These are phyloP conservation scores for Nothocercus julius DNA, from an alignment of 2,113 vertebrate species.

Conservation along the genomic window DNA sequence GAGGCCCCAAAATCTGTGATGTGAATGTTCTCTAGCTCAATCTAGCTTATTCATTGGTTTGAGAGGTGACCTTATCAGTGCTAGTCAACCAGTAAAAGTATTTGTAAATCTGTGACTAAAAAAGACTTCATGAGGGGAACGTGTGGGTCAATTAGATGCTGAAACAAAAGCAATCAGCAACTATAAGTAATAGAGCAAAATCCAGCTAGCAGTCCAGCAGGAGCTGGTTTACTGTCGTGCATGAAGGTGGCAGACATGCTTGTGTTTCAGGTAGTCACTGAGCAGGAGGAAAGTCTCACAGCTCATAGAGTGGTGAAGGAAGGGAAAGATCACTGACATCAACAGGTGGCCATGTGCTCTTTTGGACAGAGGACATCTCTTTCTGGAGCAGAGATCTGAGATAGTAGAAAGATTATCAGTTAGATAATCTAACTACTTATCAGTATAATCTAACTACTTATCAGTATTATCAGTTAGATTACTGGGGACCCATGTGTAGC, in stretches of 20 bases:
- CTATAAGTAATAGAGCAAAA: not conserved
- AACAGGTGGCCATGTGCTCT: not conserved
- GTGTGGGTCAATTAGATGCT: not conserved
- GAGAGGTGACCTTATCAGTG: not conserved
- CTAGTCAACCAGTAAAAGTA: not conserved
- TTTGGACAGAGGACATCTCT: not conserved
- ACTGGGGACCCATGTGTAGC: not conserved
- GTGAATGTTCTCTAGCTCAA: not conserved
- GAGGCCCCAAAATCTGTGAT: not conserved
- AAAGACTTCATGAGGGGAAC: not conserved
- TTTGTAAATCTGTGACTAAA: not conserved
- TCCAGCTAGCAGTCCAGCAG: not conserved
- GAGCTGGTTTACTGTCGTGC: not conserved
- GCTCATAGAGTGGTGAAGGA: not conserved
- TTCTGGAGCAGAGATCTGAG: not conserved
- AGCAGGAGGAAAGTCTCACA: not conserved
- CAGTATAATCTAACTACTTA: too few species aligned
- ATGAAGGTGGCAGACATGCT: not conserved
- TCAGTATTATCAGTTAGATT: not conserved
- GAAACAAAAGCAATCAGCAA: not conserved
- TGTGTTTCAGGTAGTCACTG: not conserved
- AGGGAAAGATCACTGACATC: not conserved
- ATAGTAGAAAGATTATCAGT: not conserved
- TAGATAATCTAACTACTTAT: too few species aligned
- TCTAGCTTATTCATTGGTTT: not conserved